Evolutionary conservation across 2,888 invertebrate species (phyloP).

Genomic region (Gordius sp.): DNA sequence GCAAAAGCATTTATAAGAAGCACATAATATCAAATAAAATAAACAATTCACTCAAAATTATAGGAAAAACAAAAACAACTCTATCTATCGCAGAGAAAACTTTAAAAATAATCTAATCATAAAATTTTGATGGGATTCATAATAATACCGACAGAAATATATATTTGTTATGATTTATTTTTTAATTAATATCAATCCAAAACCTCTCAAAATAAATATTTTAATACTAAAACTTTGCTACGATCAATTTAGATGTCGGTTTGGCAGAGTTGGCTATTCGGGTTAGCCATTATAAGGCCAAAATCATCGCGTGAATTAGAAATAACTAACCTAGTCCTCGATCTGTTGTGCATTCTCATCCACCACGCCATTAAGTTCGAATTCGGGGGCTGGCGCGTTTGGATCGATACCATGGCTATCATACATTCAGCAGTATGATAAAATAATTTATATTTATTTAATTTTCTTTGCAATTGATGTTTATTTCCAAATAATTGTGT

Average conservation of each 20-base stretch:
- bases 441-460: conserved; percentile 13
- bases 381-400: conserved; percentile 96
- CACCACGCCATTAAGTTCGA: conserved; percentile 97
- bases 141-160: too few species aligned
- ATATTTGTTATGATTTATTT: conserved; percentile 16
- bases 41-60: too few species aligned
- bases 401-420: conserved; percentile 96
- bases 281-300: conserved; percentile 75
- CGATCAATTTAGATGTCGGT: conserved; percentile 99
- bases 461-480: too few species aligned
- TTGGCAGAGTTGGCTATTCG: conserved; percentile 94
- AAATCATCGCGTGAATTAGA: conserved; percentile 63
- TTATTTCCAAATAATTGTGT: too few species aligned
- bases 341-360: conserved; percentile 75
- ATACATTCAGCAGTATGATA: conserved; percentile 86
- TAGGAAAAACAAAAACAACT: too few species aligned
- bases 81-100: too few species aligned
- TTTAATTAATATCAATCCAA: not conserved
- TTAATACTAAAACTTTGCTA: conserved; percentile 41
- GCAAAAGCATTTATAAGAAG: too few species aligned
- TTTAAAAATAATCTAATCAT: too few species aligned
- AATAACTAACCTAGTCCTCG: conserved; percentile 89
- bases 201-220: not conserved
- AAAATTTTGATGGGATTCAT: too few species aligned
- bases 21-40: too few species aligned